Conservation (phyloP, 1,140 invertebrate species). For the Drosophila sturtevanti region DNA sequence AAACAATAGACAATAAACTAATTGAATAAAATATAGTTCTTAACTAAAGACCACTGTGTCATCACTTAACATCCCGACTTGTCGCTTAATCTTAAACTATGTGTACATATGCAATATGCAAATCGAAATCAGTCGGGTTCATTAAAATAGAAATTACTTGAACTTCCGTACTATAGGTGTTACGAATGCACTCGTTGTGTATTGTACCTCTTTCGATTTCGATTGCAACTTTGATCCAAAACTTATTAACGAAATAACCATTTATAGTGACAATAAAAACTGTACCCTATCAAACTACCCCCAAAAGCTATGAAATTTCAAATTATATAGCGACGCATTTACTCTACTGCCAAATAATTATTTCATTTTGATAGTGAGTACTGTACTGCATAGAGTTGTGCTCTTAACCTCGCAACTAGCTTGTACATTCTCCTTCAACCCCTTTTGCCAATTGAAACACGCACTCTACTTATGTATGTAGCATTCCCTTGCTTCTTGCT, state of each 20-base stretch:
- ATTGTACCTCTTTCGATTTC: neutral
- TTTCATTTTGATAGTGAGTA: neutral
- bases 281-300: neutral
- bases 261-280: neutral
- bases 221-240: neutral
- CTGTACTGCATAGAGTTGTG: neutral
- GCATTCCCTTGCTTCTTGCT: neutral
- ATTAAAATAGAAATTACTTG: too few species aligned
- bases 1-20: too few species aligned
- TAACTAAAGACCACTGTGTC: too few species aligned
- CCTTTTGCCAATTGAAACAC: conserved; percentile 6
- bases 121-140: too few species aligned
- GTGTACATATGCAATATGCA: too few species aligned
- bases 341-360: neutral
- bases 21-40: too few species aligned
- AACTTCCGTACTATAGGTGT: too few species aligned
- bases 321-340: neutral
- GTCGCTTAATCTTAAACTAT: too few species aligned
- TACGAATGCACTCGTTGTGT: too few species aligned
- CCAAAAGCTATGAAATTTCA: too few species aligned
- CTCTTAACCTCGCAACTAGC: conserved; percentile 5
- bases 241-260: too few species aligned
- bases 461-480: conserved; percentile 1
- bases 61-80: too few species aligned
- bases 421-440: conserved; percentile 3